Percentiles rank a stretch among this genome's conserved stretches.
phyloP scores from a whole-genome alignment of 2,888 invertebrate species.

The Dasypogon diadema region DNA sequence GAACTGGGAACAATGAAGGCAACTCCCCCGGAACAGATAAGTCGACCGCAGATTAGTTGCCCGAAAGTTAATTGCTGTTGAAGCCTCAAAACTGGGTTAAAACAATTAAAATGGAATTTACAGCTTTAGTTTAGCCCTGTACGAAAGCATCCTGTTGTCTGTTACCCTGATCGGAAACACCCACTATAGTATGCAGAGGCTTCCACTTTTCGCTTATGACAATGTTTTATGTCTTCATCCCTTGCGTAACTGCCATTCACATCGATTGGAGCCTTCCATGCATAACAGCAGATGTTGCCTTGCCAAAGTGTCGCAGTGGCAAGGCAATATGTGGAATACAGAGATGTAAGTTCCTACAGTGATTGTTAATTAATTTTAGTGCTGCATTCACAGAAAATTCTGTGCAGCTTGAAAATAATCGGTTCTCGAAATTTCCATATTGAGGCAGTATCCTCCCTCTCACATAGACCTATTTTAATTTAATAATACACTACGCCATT shows the following conservation, averaged over 20 bases:
- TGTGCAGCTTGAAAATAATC: no score
- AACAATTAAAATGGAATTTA: conserved; percentile 37
- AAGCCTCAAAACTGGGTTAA: conserved; percentile 33
- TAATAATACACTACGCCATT: no score
- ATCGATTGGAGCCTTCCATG: background rate
- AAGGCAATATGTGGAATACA: no score
- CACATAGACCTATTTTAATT: no score
- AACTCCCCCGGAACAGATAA: conserved; percentile 35
- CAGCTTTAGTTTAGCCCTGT: conserved; percentile 12
- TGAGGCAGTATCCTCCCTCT: no score
- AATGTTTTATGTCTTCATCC: conserved; percentile 26
- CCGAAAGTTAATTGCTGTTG: conserved; percentile 38
- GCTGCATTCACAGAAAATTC: background rate
- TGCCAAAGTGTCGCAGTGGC: background rate
- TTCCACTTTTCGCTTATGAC: background rate
- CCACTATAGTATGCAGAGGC: background rate
- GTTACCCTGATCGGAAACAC: background rate
- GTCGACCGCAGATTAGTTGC: conserved; percentile 31
- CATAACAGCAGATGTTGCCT: background rate
- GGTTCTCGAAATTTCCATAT: no score
- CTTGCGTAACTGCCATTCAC: background rate
- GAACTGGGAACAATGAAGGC: conserved; percentile 7
- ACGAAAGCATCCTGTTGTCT: background rate
- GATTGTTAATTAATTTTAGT: conserved; percentile 7
- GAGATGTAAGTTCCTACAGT: background rate